Conservation (phyloP, 2,797 vertebrate species). For the Sebastes goodei region DNA sequence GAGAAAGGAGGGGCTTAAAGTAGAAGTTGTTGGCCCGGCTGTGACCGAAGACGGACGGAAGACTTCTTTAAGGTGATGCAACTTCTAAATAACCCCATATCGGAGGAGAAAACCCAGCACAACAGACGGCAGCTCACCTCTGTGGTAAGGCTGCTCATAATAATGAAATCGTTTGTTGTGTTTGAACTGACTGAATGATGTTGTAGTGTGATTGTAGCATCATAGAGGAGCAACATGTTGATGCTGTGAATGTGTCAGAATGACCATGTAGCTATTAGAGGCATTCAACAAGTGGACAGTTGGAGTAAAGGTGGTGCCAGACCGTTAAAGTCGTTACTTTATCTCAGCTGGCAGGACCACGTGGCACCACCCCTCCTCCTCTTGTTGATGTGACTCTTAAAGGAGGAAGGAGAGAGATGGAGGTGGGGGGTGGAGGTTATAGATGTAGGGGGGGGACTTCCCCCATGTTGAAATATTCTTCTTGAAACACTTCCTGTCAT, state of each 20-base stretch:
- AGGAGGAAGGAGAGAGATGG: not conserved
- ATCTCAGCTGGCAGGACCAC: conserved; percentile 34
- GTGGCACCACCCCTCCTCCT: conserved; percentile 41
- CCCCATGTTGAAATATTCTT: not conserved
- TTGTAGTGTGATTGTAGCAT: no score
- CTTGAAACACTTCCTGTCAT: not conserved
- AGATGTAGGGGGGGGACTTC: no score
- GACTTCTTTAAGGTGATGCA: conserved; percentile 60
- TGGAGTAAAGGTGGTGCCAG: not conserved
- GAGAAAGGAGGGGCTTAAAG: conserved; percentile 48
- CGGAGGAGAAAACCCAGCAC: not conserved
- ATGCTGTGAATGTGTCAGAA: no score
- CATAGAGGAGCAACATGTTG: no score
- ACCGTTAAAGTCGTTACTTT: not conserved
- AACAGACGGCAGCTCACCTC: not conserved
- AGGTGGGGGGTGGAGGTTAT: no score
- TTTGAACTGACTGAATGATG: not conserved
- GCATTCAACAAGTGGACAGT: not conserved
- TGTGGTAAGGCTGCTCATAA: conserved; percentile 19
- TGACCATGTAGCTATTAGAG: no score
- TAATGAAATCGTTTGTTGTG: not conserved
- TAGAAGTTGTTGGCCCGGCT: conserved; percentile 8
- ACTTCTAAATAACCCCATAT: conserved; percentile 23
- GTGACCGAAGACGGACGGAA: not conserved
- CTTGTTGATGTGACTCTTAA: not conserved